Base-by-base conservation (phyloP, 2,113 vertebrate species). In the Arothron firmamentum region DNA sequence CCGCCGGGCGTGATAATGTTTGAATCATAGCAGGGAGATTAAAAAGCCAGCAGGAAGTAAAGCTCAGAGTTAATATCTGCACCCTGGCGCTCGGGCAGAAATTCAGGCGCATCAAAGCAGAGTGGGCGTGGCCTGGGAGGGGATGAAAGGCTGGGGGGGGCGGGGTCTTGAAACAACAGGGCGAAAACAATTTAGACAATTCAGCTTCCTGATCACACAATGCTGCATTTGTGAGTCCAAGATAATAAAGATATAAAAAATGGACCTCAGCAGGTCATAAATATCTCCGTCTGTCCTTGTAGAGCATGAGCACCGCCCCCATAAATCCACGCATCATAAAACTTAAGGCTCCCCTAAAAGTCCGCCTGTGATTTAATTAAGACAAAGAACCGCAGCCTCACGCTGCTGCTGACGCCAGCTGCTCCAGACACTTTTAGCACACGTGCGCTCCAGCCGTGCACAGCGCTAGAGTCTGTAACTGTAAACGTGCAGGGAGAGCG, bases 331-430 rank as follows among this genome's bases (percentile, higher is more conserved):
- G 77, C 61, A 55, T 73, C 80, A 34, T 82, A 83, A 85, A 83
- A 79, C 59, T 75, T 59, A 68, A 77, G 55, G 70, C 54, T 58
- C 74, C 72, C 42, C 41, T 64, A 51, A 79, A 81, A 78, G 66
- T 34, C 48, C 21, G 56, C 62, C 57, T 70, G 66, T 43, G 70
- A 78, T 77, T 82, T 87, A 77, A 85, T 87, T 81, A 82, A 70
- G 67, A 68, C 43, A 0, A 50, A 25, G 38, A 20, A 57, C 46
- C 28, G 11, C 67, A 56, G 56, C 67, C 76, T 50, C 38, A 19
- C 46, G 55, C 43, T 61, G 62, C 50, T 77, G 73, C 74, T 62
- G 75, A 80, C 75, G 75, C 50, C 57, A 47, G 59, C 45, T 47
- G 53, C 59, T 71, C 60, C 71, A 70, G 57, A 72, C 68, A 19